Percentiles rank a stretch among this genome's conserved stretches.
These are phyloP conservation scores for Poecile montanus DNA, from an alignment of 2,797 vertebrate genomes.

Conservation along the genomic window DNA sequence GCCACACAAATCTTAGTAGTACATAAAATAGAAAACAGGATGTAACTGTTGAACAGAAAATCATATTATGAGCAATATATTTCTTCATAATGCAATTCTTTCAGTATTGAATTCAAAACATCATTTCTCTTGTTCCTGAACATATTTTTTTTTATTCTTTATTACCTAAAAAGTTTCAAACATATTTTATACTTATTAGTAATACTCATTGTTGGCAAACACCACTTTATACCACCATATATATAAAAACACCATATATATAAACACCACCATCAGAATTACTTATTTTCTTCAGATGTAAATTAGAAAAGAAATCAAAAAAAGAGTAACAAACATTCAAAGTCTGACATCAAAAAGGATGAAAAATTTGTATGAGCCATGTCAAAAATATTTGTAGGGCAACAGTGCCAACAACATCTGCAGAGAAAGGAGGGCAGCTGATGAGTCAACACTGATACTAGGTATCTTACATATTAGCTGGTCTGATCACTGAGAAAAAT, in stretches of 20 bases:
- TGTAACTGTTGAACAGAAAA: conserved; percentile 24
- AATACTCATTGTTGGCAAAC: background rate
- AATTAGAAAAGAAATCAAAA: conserved; percentile 4
- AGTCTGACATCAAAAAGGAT: background rate
- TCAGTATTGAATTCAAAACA: background rate
- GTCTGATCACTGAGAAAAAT: background rate
- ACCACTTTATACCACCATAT: background rate
- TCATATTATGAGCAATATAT: background rate
- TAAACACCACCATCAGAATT: background rate
- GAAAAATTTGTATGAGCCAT: background rate
- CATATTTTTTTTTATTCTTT: background rate
- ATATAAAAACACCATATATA: too few species aligned
- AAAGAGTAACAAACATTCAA: background rate
- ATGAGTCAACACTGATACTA: background rate
- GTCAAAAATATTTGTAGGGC: background rate
- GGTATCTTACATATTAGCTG: background rate
- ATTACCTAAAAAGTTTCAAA: background rate
- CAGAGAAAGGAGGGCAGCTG: background rate
- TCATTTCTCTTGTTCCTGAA: background rate
- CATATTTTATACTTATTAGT: background rate
- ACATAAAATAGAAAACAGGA: conserved; percentile 41
- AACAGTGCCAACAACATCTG: background rate
- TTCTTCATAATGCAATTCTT: background rate
- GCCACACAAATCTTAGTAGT: conserved; percentile 33
- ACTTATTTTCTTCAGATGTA: background rate